These are phyloP conservation scores for Notamacropus eugenii DNA, from an alignment of 2,797 vertebrate species.

Conservation along the genomic window DNA sequence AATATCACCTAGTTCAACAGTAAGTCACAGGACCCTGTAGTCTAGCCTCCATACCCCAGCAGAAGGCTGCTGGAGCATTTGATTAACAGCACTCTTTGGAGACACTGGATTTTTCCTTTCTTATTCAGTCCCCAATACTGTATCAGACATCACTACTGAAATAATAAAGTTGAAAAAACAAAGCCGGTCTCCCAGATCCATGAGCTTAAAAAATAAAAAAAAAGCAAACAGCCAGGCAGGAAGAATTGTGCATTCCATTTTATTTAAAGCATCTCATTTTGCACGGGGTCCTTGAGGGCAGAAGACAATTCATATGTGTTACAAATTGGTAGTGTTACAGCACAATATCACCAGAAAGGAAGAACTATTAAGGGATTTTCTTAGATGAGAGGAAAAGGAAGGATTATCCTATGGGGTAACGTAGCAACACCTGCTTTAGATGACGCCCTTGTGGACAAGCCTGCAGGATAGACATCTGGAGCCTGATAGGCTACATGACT, in stretches of 20 bases:
- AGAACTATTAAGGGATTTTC: slow-evolving; percentile 73
- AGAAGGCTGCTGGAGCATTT: slow-evolving; percentile 57
- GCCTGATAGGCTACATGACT: neutral
- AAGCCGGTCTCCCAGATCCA: slow-evolving; percentile 64
- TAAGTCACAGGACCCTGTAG: slow-evolving; percentile 65
- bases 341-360: slow-evolving; percentile 69
- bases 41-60: slow-evolving; percentile 53
- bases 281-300: slow-evolving; percentile 76
- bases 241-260: slow-evolving; percentile 71
- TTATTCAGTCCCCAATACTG: slow-evolving; percentile 78
- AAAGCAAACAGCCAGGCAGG: slow-evolving; percentile 58
- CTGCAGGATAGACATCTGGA: neutral
- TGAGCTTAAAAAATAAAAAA: slow-evolving; percentile 67
- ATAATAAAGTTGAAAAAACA: slow-evolving; percentile 71
- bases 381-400: slow-evolving; percentile 40
- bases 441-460: neutral
- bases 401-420: neutral
- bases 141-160: slow-evolving; percentile 74
- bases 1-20: slow-evolving; percentile 59
- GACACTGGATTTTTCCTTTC: slow-evolving; percentile 75
- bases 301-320: slow-evolving; percentile 70
- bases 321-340: slow-evolving; percentile 75
- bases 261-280: slow-evolving; percentile 82
- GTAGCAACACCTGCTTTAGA: neutral
- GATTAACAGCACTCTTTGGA: slow-evolving; percentile 75